Evolutionary conservation across 2,888 invertebrate genomes (phyloP), one percentile per base, ranked within the genome.

Genomic region (Amiota communis): DNA sequence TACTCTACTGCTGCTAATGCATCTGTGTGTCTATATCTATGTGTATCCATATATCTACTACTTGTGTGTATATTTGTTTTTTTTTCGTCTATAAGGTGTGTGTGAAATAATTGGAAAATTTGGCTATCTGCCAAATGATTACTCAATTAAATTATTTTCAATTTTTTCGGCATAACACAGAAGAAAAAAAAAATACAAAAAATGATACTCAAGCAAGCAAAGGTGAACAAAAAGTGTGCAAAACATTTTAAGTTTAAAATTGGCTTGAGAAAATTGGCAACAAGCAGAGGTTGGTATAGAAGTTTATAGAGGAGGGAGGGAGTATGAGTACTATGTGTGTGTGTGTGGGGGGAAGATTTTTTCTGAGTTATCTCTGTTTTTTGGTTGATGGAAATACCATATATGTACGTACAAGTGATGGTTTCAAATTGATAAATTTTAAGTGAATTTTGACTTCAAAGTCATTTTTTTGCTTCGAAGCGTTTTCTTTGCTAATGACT

Each of bases 121-220:
- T 70, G 70, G 59, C 46, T 48, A 12, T 46, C 2, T 11, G 51
- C 56, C 73, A 70, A 73, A 67, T 57, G 57, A 64, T 67, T 56
- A 51, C 59, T 61, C 64, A 72, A 72, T 72, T 72, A 48, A 73
- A 77, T 76, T 73, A 36, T 36, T 6, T 36, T 36, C 36, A 80
- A 76, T 68, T 68, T 68, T 68, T 68, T 59, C 53, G 1, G 48
- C 49, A 23, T 51, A 53, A 23, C 20, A 12, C 15, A 51, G 15
- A 67, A 67, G 51, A 23, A 11, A 57, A 57, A 59, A 59, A 6
- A 20, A 59, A 10, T 4, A 59, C n/a, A 17, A 6, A 17, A 20
- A 59, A 59, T 13, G 11, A 17, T 23, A 20, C 20, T 6, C 23
- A 59, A n/a, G 63, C 63, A 36, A 13, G 12, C 9, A 53, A 53